Conservation (phyloP, 2,797 vertebrate genomes). For the Loriculus beryllinus region DNA sequence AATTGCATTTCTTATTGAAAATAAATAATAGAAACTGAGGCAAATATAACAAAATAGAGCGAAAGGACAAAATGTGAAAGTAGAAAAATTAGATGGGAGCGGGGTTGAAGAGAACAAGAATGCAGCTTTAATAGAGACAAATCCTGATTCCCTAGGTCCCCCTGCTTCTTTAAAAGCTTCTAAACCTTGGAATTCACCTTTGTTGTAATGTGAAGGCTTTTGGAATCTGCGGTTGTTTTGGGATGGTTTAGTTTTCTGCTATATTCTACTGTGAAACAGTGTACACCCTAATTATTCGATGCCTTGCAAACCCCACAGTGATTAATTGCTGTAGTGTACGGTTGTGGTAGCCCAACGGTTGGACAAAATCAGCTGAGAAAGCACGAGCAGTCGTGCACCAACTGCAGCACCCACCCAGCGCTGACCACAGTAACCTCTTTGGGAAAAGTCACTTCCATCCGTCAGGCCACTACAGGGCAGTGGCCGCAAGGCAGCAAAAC, state of each 20-base stretch:
- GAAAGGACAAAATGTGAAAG: neutral
- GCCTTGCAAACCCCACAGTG: neutral
- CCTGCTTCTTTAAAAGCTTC: neutral
- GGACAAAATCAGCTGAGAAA: slow-evolving; percentile 63
- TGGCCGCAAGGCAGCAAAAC: slow-evolving; percentile 83
- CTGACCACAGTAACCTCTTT: slow-evolving; percentile 78
- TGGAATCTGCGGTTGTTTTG: neutral
- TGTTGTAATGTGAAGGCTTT: neutral
- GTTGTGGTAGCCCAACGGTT: neutral
- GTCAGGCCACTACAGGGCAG: slow-evolving; percentile 70
- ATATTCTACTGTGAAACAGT: neutral
- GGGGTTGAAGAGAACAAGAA: neutral
- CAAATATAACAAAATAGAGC: neutral
- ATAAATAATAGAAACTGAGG: neutral
- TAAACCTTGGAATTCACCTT: neutral
- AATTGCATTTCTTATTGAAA: neutral
- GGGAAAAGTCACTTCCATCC: slow-evolving; percentile 81
- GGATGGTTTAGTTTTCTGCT: neutral
- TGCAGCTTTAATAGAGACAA: neutral
- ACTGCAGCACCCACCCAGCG: slow-evolving; percentile 61
- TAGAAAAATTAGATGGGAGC: neutral
- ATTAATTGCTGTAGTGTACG: neutral
- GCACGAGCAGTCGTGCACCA: slow-evolving; percentile 50
- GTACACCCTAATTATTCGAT: neutral
- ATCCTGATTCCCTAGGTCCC: neutral